These are phyloP conservation scores for Iselma pallidipennis DNA, from an alignment of 2,888 invertebrate species.

Conservation along the genomic window DNA sequence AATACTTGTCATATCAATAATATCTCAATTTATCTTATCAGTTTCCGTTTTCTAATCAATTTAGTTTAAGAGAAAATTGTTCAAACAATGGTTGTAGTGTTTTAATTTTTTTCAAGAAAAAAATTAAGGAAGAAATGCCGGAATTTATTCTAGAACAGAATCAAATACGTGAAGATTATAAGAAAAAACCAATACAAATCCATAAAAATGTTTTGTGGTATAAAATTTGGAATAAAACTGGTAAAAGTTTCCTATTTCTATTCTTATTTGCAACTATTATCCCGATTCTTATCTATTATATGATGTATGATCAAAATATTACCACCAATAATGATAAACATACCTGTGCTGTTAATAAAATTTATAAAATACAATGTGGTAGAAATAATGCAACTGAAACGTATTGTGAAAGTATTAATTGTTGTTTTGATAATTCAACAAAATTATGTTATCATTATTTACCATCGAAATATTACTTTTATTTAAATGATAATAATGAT, in stretches of 20 bases:
- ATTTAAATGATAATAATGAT: slow-evolving; percentile 5
- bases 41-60: background rate
- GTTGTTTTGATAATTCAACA: slow-evolving; percentile 46
- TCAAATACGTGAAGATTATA: background rate
- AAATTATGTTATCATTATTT: slow-evolving; percentile 47
- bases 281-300: slow-evolving; percentile 38
- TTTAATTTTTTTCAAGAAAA: background rate
- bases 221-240: slow-evolving; percentile 11
- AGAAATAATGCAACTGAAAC: slow-evolving; percentile 35
- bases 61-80: background rate
- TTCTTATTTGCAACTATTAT: slow-evolving; percentile 32
- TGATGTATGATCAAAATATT: slow-evolving; percentile 30
- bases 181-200: background rate
- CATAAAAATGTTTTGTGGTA: background rate
- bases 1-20: too few species aligned
- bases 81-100: background rate
- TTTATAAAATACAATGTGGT: slow-evolving; percentile 47
- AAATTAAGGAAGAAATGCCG: too few species aligned
- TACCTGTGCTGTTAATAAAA: slow-evolving; percentile 41
- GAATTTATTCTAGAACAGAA: background rate
- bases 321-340: slow-evolving; percentile 19
- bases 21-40: background rate
- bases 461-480: slow-evolving; percentile 49
- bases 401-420: slow-evolving; percentile 38
- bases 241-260: slow-evolving; percentile 27